phyloP scores from a whole-genome alignment of 2,113 vertebrate species.

The Corynorhinus townsendii region DNA sequence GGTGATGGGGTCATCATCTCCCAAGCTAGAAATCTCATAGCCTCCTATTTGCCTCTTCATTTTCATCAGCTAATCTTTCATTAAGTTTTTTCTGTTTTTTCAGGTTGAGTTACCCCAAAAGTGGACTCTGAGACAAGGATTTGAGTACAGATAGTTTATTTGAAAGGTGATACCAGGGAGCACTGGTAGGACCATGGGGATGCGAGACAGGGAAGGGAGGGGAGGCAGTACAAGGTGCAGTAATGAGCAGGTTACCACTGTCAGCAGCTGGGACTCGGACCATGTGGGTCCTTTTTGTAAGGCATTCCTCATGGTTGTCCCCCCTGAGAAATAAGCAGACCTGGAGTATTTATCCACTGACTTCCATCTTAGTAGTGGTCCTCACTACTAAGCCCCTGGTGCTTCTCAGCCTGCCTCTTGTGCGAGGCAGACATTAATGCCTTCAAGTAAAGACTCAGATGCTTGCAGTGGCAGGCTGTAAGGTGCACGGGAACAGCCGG shows the following conservation, averaged over 20 bases:
- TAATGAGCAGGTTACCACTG: not conserved
- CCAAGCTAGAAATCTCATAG: not conserved
- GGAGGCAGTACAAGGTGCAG: not conserved
- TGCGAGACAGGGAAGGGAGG: not conserved
- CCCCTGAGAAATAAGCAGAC: not conserved
- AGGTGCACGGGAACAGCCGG: not conserved
- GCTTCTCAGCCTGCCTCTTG: not conserved
- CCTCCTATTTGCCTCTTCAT: not conserved
- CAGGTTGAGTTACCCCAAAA: not conserved
- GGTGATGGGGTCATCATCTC: not conserved
- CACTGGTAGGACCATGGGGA: not conserved
- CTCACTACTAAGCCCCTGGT: not conserved
- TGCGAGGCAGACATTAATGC: not conserved
- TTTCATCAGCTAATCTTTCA: constrained; percentile 1
- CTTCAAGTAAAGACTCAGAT: not conserved
- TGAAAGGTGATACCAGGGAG: constrained; percentile 22
- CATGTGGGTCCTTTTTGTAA: not conserved
- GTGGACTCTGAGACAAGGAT: not conserved
- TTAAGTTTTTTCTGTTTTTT: constrained; percentile 14
- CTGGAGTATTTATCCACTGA: not conserved
- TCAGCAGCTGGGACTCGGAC: not conserved
- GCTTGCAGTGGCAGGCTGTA: not conserved
- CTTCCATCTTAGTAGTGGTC: not conserved
- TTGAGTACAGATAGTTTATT: not conserved
- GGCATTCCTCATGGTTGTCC: not conserved